Conservation (phyloP, 2,113 vertebrate species). For the Pandion haliaetus region DNA sequence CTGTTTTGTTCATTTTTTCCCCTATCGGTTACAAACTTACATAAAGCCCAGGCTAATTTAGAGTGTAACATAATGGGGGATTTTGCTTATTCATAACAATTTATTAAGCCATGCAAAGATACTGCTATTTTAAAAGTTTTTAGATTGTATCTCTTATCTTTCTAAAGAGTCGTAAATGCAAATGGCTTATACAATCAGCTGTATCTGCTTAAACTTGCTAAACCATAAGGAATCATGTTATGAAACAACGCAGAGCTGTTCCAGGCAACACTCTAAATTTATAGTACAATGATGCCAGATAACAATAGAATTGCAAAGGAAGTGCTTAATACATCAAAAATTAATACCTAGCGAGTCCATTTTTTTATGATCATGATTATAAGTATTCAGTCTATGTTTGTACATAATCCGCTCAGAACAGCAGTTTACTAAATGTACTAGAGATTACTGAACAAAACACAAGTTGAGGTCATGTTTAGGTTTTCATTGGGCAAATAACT, state of each 20-base stretch:
- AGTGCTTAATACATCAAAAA: slow-evolving; percentile 27
- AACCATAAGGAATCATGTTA: background rate
- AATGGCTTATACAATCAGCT: background rate
- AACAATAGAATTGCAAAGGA: slow-evolving; percentile 35
- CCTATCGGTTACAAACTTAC: background rate
- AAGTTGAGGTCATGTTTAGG: background rate
- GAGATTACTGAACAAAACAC: background rate
- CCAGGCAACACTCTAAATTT: slow-evolving; percentile 1
- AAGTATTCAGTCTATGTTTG: background rate
- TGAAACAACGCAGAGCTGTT: background rate
- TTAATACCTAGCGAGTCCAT: background rate
- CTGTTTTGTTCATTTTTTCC: background rate
- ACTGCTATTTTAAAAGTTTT: background rate
- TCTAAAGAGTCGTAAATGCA: background rate
- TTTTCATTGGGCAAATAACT: slow-evolving; percentile 1
- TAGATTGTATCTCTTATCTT: background rate
- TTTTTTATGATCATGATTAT: background rate
- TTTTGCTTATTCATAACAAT: background rate
- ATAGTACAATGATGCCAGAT: background rate
- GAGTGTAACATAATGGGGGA: background rate
- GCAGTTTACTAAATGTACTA: background rate
- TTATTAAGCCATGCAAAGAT: background rate
- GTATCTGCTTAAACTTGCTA: background rate
- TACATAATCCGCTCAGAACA: background rate
- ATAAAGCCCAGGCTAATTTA: background rate